Base-by-base conservation (phyloP, 2,888 invertebrate genomes). In the Hesperia comma region DNA sequence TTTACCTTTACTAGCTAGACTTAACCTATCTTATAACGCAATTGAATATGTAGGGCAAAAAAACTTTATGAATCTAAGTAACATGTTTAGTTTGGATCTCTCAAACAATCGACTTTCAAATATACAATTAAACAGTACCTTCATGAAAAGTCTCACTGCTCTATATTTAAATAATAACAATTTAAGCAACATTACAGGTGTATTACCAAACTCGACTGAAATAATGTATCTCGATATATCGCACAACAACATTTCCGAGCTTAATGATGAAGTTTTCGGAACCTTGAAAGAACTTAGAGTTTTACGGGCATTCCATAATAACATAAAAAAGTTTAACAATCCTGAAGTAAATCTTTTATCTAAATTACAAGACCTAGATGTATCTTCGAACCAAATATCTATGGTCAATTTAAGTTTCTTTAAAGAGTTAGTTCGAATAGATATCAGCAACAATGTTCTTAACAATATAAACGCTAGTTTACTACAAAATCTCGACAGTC, bases 41-140 rank as follows among this genome's bases (percentile, higher is more conserved):
- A 83, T 92, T 17, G 72, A 79, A 33, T 71, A 66, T n/a, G 80
- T 92, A 54, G 76, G 79, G 6, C 63, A 79, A 0, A 79, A 82
- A 26, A 90, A 86, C 75, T 91, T 92, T 33, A 74, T 71, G 56
- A 76, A 76, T 2, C 73, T 88, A 63, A 76, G 79, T 43, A 90
- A 90, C 66, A 76, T 91, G 74, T 85, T 80, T 49, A 86, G 84
- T 63, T 76, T 92, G 67, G 90, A 92, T 72, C 53, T 92, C 41
- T 90, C 91, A 1, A 69, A 77, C 46, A 92, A 92, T 73, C 75
- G 75, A 26, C 69, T 92, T 41, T 67, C 69, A 43, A 61, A 74
- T 15, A 70, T 91, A 8, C 70, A 75, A 46, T 69, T 87, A 5
- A 80, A 77, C 21, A 77, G 75, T 49, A 79, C 75, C 19, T 60